Conservation (phyloP, 2,797 vertebrate species). For the Lutjanus campechanus region DNA sequence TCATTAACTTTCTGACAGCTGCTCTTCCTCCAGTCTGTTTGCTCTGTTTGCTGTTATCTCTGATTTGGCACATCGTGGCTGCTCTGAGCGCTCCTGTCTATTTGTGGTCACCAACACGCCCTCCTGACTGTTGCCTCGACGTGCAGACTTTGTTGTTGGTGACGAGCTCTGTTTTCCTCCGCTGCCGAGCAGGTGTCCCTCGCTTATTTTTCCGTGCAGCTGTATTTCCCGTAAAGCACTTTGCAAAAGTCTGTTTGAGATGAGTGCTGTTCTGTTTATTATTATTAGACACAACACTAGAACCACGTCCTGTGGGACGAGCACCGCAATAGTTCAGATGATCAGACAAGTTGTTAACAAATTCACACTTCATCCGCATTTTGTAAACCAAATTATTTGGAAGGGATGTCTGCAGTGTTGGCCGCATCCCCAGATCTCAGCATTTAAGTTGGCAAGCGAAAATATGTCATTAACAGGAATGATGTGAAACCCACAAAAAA, state of each 20-base stretch:
- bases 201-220: not conserved
- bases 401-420: conserved; percentile 20
- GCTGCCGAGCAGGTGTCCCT: not conserved
- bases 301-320: not conserved
- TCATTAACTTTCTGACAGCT: not conserved
- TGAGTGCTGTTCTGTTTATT: not conserved
- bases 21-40: not conserved
- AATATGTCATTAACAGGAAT: conserved; percentile 31
- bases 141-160: not conserved
- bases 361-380: conserved; percentile 24
- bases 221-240: not conserved
- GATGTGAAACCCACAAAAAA: conserved; percentile 19
- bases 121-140: not conserved
- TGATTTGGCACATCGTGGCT: not conserved
- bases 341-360: conserved; percentile 12
- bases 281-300: not conserved
- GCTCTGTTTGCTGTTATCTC: not conserved
- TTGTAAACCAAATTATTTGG: conserved; percentile 46
- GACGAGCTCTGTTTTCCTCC: not conserved
- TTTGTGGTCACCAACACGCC: not conserved
- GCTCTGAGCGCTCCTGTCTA: not conserved
- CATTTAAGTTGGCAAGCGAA: conserved; percentile 7
- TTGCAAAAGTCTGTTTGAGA: not conserved
- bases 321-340: conserved; percentile 13
- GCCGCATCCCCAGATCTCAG: conserved; percentile 30